Base-by-base conservation (phyloP, 2,113 vertebrate species). In the Hippotragus niger region DNA sequence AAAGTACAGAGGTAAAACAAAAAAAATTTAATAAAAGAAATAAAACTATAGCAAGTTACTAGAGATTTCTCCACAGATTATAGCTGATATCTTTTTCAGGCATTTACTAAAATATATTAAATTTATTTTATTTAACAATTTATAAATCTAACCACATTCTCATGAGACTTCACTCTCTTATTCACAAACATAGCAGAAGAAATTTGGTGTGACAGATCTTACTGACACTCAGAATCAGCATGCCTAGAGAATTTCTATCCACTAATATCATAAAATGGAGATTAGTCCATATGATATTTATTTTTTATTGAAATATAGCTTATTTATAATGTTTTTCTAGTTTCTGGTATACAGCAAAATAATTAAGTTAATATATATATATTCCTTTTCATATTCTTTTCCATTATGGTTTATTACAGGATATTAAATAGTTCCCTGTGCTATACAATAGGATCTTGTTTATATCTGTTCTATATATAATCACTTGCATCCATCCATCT, bases 71-170 rank as follows among this genome's bases (percentile, higher is more conserved):
- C 29, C 29, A 81, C 12, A 76, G 14, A 96, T 57, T 90, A 76
- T 50, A 67, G n/a, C 43, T 82, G 82, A 43, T 10, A 90, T 1
- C 6, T 78, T 82, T 53, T 88, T 82, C 57, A 36, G 33, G 15
- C 8, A 0, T 90, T 90, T 71, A 78, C 6, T 78, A 88, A 88
- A 47, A 87, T 31, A 74, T 47, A 60, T 12, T 85, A 84, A 62
- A 80, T 85, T 45, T 85, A 57, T 52, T 67, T 94, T 91, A 90
- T 71, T 88, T 96, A 91, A 85, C 29, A 40, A 85, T 25, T 96
- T 74, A 62, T 25, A 85, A 96, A 85, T 7, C 15, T 91, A 91
- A 76, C 27, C 64, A 57, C 43, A 81, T 6, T 90, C 40, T 47
- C 78, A 21, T 50, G 33, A 94, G 21, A 23, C 43, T 95, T 95